Conservation (phyloP, 2,113 vertebrate genomes). For the Oreamnos americanus region DNA sequence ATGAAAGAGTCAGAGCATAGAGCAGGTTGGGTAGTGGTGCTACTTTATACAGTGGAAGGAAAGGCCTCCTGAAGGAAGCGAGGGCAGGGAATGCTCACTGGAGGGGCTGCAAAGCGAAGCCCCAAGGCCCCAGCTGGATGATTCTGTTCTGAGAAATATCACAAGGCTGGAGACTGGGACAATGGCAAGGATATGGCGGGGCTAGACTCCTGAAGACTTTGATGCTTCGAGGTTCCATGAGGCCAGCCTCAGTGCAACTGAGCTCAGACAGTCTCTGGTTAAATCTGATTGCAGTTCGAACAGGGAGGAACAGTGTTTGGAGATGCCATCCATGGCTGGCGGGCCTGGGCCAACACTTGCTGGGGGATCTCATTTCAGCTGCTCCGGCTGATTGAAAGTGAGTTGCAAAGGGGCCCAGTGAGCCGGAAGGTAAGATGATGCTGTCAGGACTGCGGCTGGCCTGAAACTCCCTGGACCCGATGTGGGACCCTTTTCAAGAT, state of each 20-base stretch:
- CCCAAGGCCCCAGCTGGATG: too few species aligned
- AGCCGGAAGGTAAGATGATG: fast-evolving
- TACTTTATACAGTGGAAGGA: fast-evolving
- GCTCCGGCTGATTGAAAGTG: fast-evolving
- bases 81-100: background rate
- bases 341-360: background rate
- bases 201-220: background rate
- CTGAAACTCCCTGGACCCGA: too few species aligned
- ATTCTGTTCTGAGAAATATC: background rate
- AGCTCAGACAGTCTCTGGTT: background rate
- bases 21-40: background rate
- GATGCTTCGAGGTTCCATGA: fast-evolving
- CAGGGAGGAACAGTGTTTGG: background rate
- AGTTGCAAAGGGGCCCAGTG: background rate
- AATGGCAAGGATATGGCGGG: fast-evolving
- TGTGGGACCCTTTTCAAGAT: background rate
- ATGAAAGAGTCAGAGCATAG: background rate
- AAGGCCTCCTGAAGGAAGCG: background rate
- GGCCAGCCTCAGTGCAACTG: background rate
- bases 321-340: fast-evolving
- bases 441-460: background rate
- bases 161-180: background rate
- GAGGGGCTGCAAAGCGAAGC: background rate
- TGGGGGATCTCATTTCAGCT: background rate
- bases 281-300: background rate